Evolutionary conservation across 1,140 invertebrate species (phyloP), one percentile per base, ranked within the genome.

Genomic region (Oscheius sp.): DNA sequence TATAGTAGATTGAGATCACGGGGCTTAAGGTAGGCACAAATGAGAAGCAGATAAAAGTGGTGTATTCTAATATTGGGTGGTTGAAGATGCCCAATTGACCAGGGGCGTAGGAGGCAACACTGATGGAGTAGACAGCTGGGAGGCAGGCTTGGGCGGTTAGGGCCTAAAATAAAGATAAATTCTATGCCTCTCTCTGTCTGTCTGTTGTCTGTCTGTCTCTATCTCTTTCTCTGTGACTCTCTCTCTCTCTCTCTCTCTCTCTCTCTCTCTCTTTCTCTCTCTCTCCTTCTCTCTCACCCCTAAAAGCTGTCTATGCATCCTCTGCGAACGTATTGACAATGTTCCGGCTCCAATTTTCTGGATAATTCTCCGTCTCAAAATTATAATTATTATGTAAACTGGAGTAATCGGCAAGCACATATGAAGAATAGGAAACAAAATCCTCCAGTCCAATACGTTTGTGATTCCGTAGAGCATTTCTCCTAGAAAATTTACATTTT

Each of bases 21-120:
- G 38, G 38, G 38, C 38, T 42, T n/a, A 42, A n/a, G 38, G 38
- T 42, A 10, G 38, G 38, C 38, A 42, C n/a, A 10, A 42, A n/a
- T 10, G 38, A 10, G 10, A 42, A 42, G n/a, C 10, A 42, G 10
- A 42, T n/a, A n/a, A 67, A 67, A 35, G 67, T 69, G 3, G 61
- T 34, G 7, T 69, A 61, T 61, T 69, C 67, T 0, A 69, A 38
- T 26, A 49, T 36, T 1, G 67, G 67, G 34, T 69, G 67, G 26
- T 61, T 69, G 67, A 38, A 58, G 28, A 69, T 58, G 26, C 58
- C 67, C 10, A 69, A 61, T 45, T 69, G 67, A 15, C 49, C 49
- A 34, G 55, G 46, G 34, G 55, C 67, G 36, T 69, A 69, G 2
- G 49, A 38, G 3, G 38, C 26, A 18, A 69, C 55, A 23, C 23